These are phyloP conservation scores for Stichodactyla mertensii DNA, from an alignment of 64 coral and sea anemone genomes.

Conservation along the genomic window DNA sequence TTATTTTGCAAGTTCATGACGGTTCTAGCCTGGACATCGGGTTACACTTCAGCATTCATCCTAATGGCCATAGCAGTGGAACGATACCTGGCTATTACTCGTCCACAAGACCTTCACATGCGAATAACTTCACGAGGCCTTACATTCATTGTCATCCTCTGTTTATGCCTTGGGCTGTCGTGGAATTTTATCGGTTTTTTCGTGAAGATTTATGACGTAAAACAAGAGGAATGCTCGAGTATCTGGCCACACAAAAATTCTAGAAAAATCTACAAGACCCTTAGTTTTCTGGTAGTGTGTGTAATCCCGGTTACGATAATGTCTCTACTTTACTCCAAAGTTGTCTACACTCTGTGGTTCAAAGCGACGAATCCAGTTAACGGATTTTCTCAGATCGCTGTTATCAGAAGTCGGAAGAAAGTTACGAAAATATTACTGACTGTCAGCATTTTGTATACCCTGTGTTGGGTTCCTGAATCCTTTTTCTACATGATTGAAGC, in stretches of 20 bases:
- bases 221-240: not conserved
- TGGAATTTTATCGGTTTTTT: constrained; percentile 15
- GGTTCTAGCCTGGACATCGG: not conserved
- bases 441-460: constrained; percentile 30
- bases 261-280: not conserved
- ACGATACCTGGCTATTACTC: not conserved
- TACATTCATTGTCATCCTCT: not conserved
- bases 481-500: constrained; percentile 26
- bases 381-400: constrained; percentile 12
- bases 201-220: not conserved
- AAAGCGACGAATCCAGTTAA: not conserved
- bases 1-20: constrained; percentile 9
- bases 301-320: not conserved
- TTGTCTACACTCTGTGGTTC: constrained; percentile 16
- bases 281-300: not conserved
- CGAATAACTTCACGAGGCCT: not conserved
- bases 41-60: not conserved
- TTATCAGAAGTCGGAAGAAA: constrained; percentile 26
- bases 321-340: constrained; percentile 5
- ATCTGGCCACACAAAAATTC: not conserved
- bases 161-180: not conserved
- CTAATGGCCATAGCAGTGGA: not conserved
- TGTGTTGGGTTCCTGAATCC: constrained; percentile 49
- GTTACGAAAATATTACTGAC: constrained; percentile 40
- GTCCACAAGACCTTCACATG: not conserved